Evolutionary conservation across 1,140 invertebrate species (phyloP), one percentile per base, ranked within the genome.

Genomic region (Cyrtorhinus lividipennis): DNA sequence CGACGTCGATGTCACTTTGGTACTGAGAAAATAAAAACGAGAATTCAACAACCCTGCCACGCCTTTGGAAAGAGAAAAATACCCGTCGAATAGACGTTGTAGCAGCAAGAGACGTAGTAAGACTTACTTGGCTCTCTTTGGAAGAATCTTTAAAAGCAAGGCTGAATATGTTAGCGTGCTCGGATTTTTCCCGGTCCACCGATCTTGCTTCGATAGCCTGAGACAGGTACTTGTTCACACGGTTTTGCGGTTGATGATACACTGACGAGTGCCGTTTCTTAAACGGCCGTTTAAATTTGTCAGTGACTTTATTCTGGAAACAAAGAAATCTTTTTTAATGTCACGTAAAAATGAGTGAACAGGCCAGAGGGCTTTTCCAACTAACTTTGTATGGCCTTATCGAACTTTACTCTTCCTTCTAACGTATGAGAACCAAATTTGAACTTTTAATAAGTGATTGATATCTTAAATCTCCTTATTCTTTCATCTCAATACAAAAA

Each of bases 141-240:
- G 83, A 78, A n/a, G 78, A 76, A 67, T 90, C 86, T 70, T 87
- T 88, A 71, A 95, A 94, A 67, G 85, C 85, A 24, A 94, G 75
- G 1, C 88, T 92, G 22, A 90, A 68, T 8, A 88, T 78, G 71
- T 90, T 89, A 27, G 93, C 89, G 71, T 93, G 89, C 48, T 85
- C 87, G 15, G 86, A 83, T 73, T 93, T 93, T 73, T 93, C 90
- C 64, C 86, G 79, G 72, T 93, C 89, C 27, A 93, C 87, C 72
- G 86, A 88, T 59, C 90, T 77, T n/a, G 90, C 90, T 69, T 90
- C 88, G 66, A 94, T 92, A 1, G 90, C 90, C 76, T 92, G 88
- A 56, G 87, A 84, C 64, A 94, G 78, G 75, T 90, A 93, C 73
- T 92, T 92, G 78, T 93, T 93, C 24, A 92, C 89, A 66, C 90